phyloP scores from a whole-genome alignment of 2,113 vertebrate species.

The Silurus asotus region DNA sequence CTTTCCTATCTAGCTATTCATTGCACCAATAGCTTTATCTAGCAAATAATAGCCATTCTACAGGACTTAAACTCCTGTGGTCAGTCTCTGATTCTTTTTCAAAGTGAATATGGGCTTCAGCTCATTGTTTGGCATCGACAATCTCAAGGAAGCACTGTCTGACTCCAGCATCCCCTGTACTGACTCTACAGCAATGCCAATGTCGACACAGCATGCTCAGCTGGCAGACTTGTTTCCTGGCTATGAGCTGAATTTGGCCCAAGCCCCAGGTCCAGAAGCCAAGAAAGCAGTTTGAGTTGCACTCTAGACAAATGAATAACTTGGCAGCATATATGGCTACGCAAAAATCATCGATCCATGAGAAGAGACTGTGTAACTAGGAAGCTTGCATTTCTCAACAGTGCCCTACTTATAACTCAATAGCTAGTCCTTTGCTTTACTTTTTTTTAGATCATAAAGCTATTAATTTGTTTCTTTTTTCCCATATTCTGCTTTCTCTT shows the following conservation, averaged over 20 bases:
- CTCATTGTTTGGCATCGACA: neutral
- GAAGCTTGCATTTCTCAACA: neutral
- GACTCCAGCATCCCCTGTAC: constrained; percentile 1
- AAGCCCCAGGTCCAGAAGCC: neutral
- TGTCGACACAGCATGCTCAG: neutral
- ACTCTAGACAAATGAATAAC: constrained; percentile 7
- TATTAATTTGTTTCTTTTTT: neutral
- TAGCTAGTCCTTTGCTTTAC: neutral
- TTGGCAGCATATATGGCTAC: neutral
- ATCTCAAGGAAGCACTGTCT: neutral
- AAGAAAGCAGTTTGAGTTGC: constrained; percentile 17
- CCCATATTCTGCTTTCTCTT: neutral
- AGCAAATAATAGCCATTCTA: neutral
- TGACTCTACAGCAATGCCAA: neutral
- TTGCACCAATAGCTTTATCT: neutral
- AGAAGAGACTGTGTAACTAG: neutral
- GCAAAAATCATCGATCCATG: neutral
- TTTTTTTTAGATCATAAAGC: neutral
- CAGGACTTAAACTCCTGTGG: too few relatives aligned
- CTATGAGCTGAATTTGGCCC: neutral
- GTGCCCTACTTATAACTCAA: neutral
- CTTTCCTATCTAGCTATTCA: too few relatives aligned
- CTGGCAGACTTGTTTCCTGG: neutral
- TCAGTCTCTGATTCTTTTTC: neutral
- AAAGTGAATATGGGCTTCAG: neutral